A percentile compares a stretch with the other conserved stretches of the same genome.
Conservation (phyloP, 2,113 vertebrate species). For the Sialia sialis region DNA sequence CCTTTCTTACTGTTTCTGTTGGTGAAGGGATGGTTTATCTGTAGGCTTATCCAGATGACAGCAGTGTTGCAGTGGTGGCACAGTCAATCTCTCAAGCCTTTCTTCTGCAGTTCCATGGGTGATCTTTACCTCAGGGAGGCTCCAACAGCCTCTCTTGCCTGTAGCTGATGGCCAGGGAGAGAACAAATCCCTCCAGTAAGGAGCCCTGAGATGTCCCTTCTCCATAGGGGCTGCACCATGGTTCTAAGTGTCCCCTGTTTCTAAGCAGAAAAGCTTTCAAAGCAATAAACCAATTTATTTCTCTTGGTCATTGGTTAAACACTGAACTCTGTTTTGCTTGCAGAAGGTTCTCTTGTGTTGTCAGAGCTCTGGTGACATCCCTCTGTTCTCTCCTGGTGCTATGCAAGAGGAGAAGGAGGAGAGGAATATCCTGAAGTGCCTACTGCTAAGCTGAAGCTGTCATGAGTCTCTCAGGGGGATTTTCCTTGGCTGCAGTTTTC, state of each 20-base stretch:
- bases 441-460: background rate
- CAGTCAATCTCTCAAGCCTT: background rate
- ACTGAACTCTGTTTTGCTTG: background rate
- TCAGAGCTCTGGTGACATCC: background rate
- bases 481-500: conserved; percentile 40
- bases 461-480: background rate
- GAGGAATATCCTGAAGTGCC: background rate
- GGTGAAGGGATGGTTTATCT: background rate
- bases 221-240: background rate
- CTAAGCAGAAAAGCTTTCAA: background rate
- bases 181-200: background rate
- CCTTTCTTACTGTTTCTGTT: background rate
- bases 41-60: background rate
- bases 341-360: background rate
- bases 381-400: background rate
- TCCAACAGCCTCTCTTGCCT: background rate
- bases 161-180: background rate
- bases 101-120: background rate
- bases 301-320: background rate
- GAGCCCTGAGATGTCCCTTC: background rate
- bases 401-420: background rate
- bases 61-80: background rate
- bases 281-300: background rate
- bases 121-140: background rate
- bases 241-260: background rate